Evolutionary conservation across 1,140 invertebrate species (phyloP).

Genomic region (Vollenhovia emeryi): DNA sequence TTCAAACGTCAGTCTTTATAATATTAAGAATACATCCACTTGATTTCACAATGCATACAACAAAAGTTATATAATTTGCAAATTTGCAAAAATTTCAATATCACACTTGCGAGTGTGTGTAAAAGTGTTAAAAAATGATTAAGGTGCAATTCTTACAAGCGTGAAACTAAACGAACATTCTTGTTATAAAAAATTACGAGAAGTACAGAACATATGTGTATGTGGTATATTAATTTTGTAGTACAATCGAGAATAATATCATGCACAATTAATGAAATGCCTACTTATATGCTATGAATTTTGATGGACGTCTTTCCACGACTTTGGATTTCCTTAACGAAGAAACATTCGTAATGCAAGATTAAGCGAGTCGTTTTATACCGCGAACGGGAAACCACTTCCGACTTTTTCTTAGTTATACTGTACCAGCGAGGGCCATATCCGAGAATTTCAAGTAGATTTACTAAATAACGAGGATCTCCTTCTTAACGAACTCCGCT

Average conservation of each 20-base stretch:
- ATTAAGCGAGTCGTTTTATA: slow-evolving; percentile 54
- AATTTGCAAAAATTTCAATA: neutral
- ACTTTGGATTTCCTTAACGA: slow-evolving; percentile 34
- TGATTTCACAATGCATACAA: neutral
- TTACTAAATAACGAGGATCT: slow-evolving; percentile 68
- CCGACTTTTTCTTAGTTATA: slow-evolving; percentile 24
- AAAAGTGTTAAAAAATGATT: neutral
- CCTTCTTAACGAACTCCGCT: slow-evolving; percentile 53
- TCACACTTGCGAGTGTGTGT: neutral
- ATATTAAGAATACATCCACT: neutral
- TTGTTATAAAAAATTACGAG: neutral
- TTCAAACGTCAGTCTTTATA: neutral
- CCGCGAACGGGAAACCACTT: slow-evolving; percentile 32
- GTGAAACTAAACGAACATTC: neutral
- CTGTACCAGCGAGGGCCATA: slow-evolving; percentile 40
- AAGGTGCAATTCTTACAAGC: neutral
- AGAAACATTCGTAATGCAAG: slow-evolving; percentile 60
- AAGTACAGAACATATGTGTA: neutral
- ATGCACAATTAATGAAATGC: neutral
- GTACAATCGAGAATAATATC: neutral
- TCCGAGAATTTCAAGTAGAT: slow-evolving; percentile 70
- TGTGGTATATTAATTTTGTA: neutral
- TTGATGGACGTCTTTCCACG: neutral
- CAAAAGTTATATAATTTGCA: neutral
- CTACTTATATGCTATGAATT: neutral